Percentiles rank a stretch among this genome's conserved stretches.
Evolutionary conservation across 1,140 invertebrate genomes (phyloP).

Genomic region (Saccostrea cuccullata): DNA sequence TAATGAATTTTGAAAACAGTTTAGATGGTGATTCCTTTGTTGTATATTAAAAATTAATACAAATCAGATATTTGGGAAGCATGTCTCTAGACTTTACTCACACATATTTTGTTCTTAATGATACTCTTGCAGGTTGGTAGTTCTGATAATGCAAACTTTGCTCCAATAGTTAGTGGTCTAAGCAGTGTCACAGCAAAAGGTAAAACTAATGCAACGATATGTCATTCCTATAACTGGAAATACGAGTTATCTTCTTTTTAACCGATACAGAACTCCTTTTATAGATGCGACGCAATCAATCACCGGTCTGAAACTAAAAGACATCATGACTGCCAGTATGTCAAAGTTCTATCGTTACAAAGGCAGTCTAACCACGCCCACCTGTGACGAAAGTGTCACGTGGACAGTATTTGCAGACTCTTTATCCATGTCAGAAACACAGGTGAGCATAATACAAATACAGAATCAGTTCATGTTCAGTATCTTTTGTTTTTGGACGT

Average conservation of each 20-base stretch:
- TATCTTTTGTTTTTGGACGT: too few relatives aligned
- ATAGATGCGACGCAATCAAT: constrained; percentile 5
- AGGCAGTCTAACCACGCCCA: constrained; percentile 87
- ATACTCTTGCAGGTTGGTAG: not conserved
- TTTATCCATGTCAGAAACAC: constrained; percentile 83
- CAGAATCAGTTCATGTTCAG: too few relatives aligned
- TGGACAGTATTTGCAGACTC: constrained; percentile 85
- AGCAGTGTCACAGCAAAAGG: not conserved
- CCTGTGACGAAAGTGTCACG: constrained; percentile 84
- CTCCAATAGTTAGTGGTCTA: not conserved
- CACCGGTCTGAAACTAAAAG: not conserved
- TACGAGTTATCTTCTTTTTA: too few relatives aligned
- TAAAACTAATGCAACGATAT: not conserved
- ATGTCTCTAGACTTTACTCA: too few relatives aligned
- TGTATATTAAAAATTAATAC: too few relatives aligned
- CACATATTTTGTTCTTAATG: too few relatives aligned
- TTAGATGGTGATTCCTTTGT: too few relatives aligned
- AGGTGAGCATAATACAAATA: constrained; percentile 76
- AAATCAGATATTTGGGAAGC: too few relatives aligned
- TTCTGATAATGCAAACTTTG: not conserved
- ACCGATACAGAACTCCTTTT: too few relatives aligned
- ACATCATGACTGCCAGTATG: constrained; percentile 25
- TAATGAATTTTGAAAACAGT: too few relatives aligned
- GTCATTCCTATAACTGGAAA: not conserved
- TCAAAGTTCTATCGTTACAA: constrained; percentile 81